Percentiles rank a stretch among this genome's conserved stretches.
Evolutionary conservation across 2,888 invertebrate species (phyloP).

Genomic region (Pseudococcus jackbeardsleyi): DNA sequence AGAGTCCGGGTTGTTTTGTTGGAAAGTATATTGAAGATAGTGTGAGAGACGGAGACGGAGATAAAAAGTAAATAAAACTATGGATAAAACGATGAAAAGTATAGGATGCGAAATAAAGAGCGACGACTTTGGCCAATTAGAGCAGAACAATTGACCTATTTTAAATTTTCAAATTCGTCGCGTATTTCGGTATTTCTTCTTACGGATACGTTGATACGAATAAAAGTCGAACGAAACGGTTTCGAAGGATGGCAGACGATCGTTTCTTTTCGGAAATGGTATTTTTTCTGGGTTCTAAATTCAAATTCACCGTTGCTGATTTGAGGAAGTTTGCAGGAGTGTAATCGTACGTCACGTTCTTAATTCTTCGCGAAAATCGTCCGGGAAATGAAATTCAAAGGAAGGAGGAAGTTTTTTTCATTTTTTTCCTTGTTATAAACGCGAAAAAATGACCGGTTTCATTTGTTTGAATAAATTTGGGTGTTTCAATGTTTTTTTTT

Average conservation of each 20-base stretch:
- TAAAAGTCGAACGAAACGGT: neutral
- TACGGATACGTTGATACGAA: neutral
- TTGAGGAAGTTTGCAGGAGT: neutral
- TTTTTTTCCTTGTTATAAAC: too few relatives aligned
- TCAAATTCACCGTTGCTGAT: too few relatives aligned
- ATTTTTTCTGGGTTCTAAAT: neutral
- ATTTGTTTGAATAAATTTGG: too few relatives aligned
- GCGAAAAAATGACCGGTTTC: too few relatives aligned
- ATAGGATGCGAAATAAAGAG: neutral
- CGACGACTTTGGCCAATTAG: neutral
- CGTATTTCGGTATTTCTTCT: neutral
- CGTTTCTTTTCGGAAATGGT: neutral
- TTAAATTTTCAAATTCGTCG: conserved; percentile 3
- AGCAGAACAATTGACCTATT: conserved; percentile 29
- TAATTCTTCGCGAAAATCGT: too few relatives aligned
- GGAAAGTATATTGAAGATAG: neutral
- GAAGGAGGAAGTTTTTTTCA: too few relatives aligned
- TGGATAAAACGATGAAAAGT: neutral
- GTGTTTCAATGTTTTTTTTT: too few relatives aligned
- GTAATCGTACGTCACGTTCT: neutral
- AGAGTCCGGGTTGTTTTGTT: neutral
- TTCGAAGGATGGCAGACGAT: neutral
- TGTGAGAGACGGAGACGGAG: neutral
- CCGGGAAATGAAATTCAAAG: too few relatives aligned
- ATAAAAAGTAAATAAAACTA: neutral